Evolutionary conservation across 2,113 vertebrate genomes (phyloP), one percentile per base, ranked within the genome.

Genomic region (Brachionichthys hirsutus): DNA sequence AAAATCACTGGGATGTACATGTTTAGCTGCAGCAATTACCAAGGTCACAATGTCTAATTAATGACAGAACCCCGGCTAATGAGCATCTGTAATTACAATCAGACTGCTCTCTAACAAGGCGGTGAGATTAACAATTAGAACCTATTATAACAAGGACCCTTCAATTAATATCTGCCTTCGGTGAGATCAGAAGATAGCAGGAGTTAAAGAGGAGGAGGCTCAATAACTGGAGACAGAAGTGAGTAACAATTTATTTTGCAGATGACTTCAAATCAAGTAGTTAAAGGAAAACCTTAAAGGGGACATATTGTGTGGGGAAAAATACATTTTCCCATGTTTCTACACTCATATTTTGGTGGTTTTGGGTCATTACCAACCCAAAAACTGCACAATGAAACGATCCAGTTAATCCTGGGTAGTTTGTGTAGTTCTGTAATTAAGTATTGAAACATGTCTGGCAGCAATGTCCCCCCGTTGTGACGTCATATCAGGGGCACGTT

Each of bases 71-170:
- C 53, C 52, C 4, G 11, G 69, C 71, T 86, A 88, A 88, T 54
- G 35, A 88, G 78, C 67, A 52, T 67, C 78, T 75, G 78, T 86
- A 86, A 86, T 82, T 84, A 82, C 78, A 85, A 86, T 83, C 81
- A 83, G 76, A 77, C 72, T 65, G 59, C 73, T 70, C 74, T 80
- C 71, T 74, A 88, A 88, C 75, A 73, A 77, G 83, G 67, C 61
- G 63, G 62, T 82, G 67, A 85, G 82, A 88, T 86, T 88, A 88
- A 85, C 76, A 86, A 83, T 86, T 88, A 85, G 49, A 73, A 57
- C 44, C 74, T 52, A 83, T 83, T 86, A 85, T 70, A 83, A 80
- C 64, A 64, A 82, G 77, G 58, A 69, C 54, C 56, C 74, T 83
- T 80, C 74, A 86, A 77, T 88, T 83, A 85, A 85, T 85, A 85